A percentile compares a stretch with the other conserved stretches of the same genome.
phyloP scores from a whole-genome alignment of 2,797 vertebrate genomes.

The Discoglossus pictus region DNA sequence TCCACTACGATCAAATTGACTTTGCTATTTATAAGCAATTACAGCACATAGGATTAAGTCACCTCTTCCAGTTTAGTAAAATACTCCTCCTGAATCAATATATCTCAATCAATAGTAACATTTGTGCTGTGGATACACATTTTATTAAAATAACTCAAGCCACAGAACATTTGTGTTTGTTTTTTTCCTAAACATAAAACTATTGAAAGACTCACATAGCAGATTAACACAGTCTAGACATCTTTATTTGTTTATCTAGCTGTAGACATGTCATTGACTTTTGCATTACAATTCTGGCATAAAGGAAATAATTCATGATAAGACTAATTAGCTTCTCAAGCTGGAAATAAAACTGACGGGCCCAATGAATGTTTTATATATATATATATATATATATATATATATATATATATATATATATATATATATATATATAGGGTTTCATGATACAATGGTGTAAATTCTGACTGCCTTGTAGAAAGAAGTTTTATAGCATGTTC shows the following conservation, averaged over 20 bases:
- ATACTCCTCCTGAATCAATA: constrained; percentile 2
- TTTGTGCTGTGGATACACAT: neutral
- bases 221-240: constrained; percentile 33
- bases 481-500: too few relatives aligned
- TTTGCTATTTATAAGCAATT: too few relatives aligned
- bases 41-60: too few relatives aligned
- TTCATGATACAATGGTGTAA: too few relatives aligned
- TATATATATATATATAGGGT: too few relatives aligned
- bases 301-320: constrained; percentile 31
- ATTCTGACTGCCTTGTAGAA: too few relatives aligned
- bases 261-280: constrained; percentile 36
- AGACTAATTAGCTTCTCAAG: constrained; percentile 29
- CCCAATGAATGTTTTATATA: neutral
- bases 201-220: neutral
- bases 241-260: constrained; percentile 28
- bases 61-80: constrained; percentile 7
- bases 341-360: constrained; percentile 11
- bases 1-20: constrained; percentile 9
- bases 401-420: too few relatives aligned
- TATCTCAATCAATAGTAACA: neutral
- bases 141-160: neutral
- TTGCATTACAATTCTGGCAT: neutral
- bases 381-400: neutral
- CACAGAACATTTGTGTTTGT: neutral
- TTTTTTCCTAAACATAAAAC: constrained; percentile 13